These are phyloP conservation scores for Unio pictorum DNA, from an alignment of 2,888 invertebrate species.

Conservation along the genomic window DNA sequence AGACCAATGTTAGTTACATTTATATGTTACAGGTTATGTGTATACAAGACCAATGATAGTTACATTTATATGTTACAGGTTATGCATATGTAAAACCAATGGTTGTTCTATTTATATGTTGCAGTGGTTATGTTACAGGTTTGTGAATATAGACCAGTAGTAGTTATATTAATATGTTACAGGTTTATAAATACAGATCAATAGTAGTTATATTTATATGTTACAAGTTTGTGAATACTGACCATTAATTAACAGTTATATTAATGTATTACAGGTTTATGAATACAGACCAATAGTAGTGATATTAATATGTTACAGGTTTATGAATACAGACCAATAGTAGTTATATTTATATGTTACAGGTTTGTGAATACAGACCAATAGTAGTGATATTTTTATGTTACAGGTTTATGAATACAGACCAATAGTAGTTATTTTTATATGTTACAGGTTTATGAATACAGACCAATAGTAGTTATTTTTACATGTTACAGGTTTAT, in stretches of 20 bases:
- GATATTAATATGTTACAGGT: constrained; percentile 74
- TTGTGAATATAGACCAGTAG: not conserved
- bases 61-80: too few species aligned
- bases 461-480: too few species aligned
- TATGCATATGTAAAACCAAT: not conserved
- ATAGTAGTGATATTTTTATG: not conserved
- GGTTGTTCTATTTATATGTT: too few species aligned
- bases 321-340: constrained; percentile 62
- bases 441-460: too few species aligned
- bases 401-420: not conserved
- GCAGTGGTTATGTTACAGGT: constrained; percentile 21
- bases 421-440: not conserved
- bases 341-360: constrained; percentile 32
- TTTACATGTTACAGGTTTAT: not conserved
- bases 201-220: not conserved
- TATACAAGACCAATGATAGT: not conserved
- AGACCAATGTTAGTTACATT: not conserved
- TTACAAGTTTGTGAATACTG: constrained; percentile 62
- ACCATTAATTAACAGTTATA: constrained; percentile 69
- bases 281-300: constrained; percentile 83
- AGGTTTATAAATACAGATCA: too few species aligned
- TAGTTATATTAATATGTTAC: too few species aligned
- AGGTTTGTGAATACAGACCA: constrained; percentile 16
- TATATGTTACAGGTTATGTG: constrained; percentile 24
- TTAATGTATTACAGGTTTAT: constrained; percentile 77